Evolutionary conservation across 2,113 vertebrate genomes (phyloP), one percentile per base, ranked within the genome.

Genomic region (Eulemur rufifrons): DNA sequence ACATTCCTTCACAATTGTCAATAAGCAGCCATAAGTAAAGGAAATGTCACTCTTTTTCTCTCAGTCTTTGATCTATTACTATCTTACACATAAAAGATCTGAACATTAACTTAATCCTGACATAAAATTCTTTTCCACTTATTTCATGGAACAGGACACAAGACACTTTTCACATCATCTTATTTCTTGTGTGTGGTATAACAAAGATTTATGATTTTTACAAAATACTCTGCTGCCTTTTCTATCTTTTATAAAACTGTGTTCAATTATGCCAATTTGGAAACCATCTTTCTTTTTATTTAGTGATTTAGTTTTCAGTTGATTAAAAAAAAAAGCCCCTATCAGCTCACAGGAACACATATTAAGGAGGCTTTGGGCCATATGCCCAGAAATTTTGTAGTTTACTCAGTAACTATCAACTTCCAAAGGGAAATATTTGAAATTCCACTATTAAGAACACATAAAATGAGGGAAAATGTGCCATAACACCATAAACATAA

Each of bases 351-450:
- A 91, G 66, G 73, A 95, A 91, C 37, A 97, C 52, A 54, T 8
- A 84, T 74, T 82, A 82, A 76, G 45, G 17, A 63, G 15, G 45
- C 32, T 81, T 73, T 94, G 84, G 71, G 78, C 37, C 47, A 56
- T n/a, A 86, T 90, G 76, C 91, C 88, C 88, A 96, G 56, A 61
- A 97, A 94, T 90, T 95, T 78, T 97, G 25, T 91, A 94, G 96
- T 89, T 96, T 76, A 96, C 78, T 86, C 47, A 87, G 47, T 86
- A 95, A 76, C 87, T 91, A 86, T 86, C 63, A 95, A 78, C 54
- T 77, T 95, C 69, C 90, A 86, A 83, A 95, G 45, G 86, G 80
- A 93, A 96, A 92, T 92, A 89, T 39, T 85, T 96, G 68, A 91
- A 95, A 97, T 95, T 95, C 63, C 88, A 86, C 50, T 45, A 23